These are phyloP conservation scores for Hucho hucho DNA, from an alignment of 2,113 vertebrate genomes.

Conservation along the genomic window DNA sequence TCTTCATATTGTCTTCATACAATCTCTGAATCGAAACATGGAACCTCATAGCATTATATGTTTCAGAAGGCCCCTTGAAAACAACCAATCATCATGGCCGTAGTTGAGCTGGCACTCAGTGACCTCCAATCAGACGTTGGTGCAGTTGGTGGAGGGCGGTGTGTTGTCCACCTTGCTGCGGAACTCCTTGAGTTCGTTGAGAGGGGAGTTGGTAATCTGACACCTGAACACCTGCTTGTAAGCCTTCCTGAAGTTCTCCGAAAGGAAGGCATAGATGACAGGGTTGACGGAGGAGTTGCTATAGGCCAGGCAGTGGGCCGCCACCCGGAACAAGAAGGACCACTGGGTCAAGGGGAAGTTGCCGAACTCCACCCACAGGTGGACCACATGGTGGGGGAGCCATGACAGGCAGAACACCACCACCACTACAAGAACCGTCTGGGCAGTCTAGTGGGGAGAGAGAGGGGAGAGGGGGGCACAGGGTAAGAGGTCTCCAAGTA, in stretches of 20 bases:
- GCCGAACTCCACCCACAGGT: conserved; percentile 95
- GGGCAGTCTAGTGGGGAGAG: conserved; percentile 81
- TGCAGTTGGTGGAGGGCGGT: conserved; percentile 88
- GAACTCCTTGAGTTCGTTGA: conserved; percentile 79
- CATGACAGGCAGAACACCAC: conserved; percentile 97
- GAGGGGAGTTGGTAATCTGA: conserved; percentile 67
- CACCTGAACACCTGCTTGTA: conserved; percentile 96
- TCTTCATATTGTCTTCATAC: background rate
- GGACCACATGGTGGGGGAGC: conserved; percentile 92
- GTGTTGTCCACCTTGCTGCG: conserved; percentile 85
- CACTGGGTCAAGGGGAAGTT: conserved; percentile 91
- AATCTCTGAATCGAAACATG: too few species aligned
- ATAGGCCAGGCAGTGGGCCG: conserved; percentile 94
- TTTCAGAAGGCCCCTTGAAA: background rate
- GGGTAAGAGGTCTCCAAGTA: background rate
- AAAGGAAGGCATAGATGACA: conserved; percentile 95
- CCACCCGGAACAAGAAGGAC: conserved; percentile 88
- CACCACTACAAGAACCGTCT: conserved; percentile 95
- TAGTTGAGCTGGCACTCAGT: background rate
- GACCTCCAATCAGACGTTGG: conserved; percentile 79
- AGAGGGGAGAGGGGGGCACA: background rate
- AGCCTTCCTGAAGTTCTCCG: conserved; percentile 95
- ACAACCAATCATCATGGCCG: background rate
- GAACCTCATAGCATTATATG: background rate
- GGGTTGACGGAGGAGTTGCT: conserved; percentile 98